These are phyloP conservation scores for Pseudomugil tenellus DNA, from an alignment of 2,797 vertebrate genomes.

Conservation along the genomic window DNA sequence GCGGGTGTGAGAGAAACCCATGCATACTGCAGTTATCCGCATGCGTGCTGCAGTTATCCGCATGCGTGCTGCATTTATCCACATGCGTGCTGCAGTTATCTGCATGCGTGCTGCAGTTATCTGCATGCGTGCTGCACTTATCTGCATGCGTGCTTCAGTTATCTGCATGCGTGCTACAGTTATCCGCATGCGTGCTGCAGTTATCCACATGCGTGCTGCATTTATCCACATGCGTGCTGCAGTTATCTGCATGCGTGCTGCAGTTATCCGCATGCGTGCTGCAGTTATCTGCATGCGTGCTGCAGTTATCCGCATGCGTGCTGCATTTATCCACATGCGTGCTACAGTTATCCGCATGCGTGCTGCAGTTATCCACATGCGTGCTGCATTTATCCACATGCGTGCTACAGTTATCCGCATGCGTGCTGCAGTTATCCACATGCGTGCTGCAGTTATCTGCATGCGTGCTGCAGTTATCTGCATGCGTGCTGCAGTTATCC, in stretches of 20 bases:
- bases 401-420: constrained; percentile 34
- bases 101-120: constrained; percentile 47
- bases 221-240: too few species aligned
- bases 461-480: constrained; percentile 46
- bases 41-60: constrained; percentile 45
- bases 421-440: constrained; percentile 46
- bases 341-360: constrained; percentile 38
- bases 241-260: constrained; percentile 45
- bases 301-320: constrained; percentile 38
- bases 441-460: constrained; percentile 46
- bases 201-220: constrained; percentile 45
- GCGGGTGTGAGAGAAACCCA: constrained; percentile 40
- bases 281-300: too few species aligned
- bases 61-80: constrained; percentile 52
- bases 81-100: too few species aligned
- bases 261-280: constrained; percentile 46
- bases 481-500: constrained; percentile 46
- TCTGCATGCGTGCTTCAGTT: too few species aligned
- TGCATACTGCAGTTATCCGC: constrained; percentile 28
- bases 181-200: constrained; percentile 46
- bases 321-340: too few species aligned
- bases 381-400: too few species aligned
- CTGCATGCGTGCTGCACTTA: constrained; percentile 49
- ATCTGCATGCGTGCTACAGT: constrained; percentile 40
- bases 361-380: constrained; percentile 44